Evolutionary conservation across 2,113 vertebrate species (phyloP).

Genomic region (cat (Felis catus)): F.catus_Fca126_mat1.0 CM031427.1:2396501-2397000

Average conservation of each 20-base stretch:
- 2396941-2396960: too few species aligned
- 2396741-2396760: not conserved
- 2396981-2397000: not conserved
- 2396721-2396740: not conserved
- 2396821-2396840: not conserved
- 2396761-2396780: not conserved
- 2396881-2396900: not conserved
- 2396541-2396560: not conserved
- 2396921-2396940: not conserved
- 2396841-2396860: too few species aligned
- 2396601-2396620: not conserved
- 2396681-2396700: not conserved
- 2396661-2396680: not conserved
- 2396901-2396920: not conserved
- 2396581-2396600: not conserved
- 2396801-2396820: fast-evolving
- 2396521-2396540: not conserved
- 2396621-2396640: not conserved
- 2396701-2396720: not conserved
- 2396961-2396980: not conserved
- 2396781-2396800: not conserved
- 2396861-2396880: not conserved
- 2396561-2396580: not conserved
- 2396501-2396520: not conserved
- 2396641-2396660: not conserved